These are phyloP conservation scores for Gorsachius goisagi DNA, from an alignment of 2,113 vertebrate species.

Conservation along the genomic window DNA sequence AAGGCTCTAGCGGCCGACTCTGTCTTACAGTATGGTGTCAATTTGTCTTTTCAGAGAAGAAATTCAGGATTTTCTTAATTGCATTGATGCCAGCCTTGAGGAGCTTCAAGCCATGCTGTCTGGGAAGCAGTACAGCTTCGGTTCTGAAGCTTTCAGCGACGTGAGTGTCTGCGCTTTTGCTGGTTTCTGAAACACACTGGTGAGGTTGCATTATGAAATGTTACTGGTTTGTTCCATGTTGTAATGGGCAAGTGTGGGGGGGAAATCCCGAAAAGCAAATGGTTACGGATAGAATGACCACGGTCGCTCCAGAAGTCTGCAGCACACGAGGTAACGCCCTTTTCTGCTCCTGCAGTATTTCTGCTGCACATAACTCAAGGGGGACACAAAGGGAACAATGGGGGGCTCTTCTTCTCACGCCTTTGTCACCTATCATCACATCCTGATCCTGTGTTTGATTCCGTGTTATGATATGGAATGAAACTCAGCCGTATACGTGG, in stretches of 20 bases:
- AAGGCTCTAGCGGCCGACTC: background rate
- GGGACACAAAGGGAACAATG: rapidly evolving
- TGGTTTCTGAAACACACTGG: background rate
- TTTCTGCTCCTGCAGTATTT: background rate
- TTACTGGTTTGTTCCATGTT: background rate
- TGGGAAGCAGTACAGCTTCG: slow-evolving; percentile 52
- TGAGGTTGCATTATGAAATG: background rate
- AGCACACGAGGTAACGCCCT: background rate
- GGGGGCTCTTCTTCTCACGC: background rate
- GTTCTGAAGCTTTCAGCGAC: slow-evolving; percentile 7
- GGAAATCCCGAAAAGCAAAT: background rate
- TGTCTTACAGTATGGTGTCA: background rate
- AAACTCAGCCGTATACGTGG: background rate
- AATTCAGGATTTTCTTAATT: slow-evolving; percentile 67
- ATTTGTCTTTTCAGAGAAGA: slow-evolving; percentile 59
- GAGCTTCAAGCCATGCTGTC: slow-evolving; percentile 65
- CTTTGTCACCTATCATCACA: background rate
- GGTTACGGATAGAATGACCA: rapidly evolving
- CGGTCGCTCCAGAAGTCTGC: background rate
- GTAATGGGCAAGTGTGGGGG: background rate
- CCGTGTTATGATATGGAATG: background rate
- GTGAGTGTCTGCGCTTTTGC: slow-evolving; percentile 31
- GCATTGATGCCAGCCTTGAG: slow-evolving; percentile 60
- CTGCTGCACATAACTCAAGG: background rate
- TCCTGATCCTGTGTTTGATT: background rate